A percentile compares a stretch with the other conserved stretches of the same genome.
Evolutionary conservation across 1,140 invertebrate species (phyloP).

Genomic region (Platorchestia sp.): DNA sequence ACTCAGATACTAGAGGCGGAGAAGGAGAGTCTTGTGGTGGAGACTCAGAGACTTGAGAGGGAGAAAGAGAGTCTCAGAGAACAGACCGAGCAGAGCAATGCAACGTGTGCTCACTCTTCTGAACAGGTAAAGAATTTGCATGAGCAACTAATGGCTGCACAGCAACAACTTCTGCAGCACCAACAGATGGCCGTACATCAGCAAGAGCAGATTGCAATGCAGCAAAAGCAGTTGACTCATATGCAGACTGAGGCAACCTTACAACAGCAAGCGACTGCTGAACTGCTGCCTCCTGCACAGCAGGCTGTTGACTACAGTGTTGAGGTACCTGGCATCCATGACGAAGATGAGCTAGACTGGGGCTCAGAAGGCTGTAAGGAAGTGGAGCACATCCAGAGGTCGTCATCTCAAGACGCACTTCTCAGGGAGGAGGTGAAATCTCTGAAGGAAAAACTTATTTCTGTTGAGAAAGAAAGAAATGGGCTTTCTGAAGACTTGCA

Average conservation of each 20-base stretch:
- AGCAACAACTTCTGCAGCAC: background rate
- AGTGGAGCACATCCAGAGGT: conserved; percentile 62
- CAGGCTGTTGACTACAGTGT: background rate
- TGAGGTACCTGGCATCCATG: background rate
- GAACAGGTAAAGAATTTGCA: background rate
- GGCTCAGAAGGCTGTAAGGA: conserved; percentile 64
- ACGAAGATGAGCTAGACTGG: conserved; percentile 65
- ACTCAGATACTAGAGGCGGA: conserved; percentile 65
- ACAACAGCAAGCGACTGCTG: background rate
- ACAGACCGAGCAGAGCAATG: background rate
- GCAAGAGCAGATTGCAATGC: background rate
- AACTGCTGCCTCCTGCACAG: background rate
- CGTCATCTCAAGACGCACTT: conserved; percentile 60
- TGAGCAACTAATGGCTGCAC: background rate
- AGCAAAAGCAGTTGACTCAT: background rate
- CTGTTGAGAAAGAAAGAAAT: conserved; percentile 65
- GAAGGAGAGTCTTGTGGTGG: conserved; percentile 65
- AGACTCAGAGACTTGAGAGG: conserved; percentile 61
- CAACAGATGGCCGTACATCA: background rate
- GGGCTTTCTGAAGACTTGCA: conserved; percentile 63
- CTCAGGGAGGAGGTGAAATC: conserved; percentile 62
- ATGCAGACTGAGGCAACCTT: background rate
- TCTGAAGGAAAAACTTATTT: conserved; percentile 63
- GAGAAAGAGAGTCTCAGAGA: conserved; percentile 4
- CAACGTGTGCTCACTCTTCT: background rate